Evolutionary conservation across 2,797 vertebrate species (phyloP).

Genomic region (Chaetodon trifasciatus): DNA sequence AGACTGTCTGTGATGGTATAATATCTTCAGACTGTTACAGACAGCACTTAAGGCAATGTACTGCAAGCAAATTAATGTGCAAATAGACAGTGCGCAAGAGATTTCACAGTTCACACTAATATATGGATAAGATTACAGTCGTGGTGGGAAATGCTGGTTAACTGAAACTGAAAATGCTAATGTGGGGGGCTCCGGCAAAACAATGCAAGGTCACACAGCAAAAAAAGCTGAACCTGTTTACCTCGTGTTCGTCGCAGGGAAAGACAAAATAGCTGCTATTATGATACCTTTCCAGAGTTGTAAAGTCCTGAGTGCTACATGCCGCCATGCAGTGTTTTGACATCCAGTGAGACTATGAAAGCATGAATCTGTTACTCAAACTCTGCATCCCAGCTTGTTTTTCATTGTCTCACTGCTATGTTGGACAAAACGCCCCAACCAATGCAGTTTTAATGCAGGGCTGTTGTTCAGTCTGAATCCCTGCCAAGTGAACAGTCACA

Average conservation of each 20-base stretch:
- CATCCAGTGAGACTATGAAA: neutral
- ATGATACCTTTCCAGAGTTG: neutral
- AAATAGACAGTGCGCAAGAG: slow-evolving; percentile 1
- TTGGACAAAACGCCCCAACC: neutral
- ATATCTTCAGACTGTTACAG: neutral
- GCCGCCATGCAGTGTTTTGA: neutral
- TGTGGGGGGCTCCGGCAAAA: too few species aligned
- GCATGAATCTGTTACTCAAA: neutral
- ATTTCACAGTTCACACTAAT: neutral
- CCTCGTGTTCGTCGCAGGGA: neutral
- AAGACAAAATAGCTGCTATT: neutral
- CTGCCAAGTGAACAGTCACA: neutral
- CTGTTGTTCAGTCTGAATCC: neutral
- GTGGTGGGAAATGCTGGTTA: neutral
- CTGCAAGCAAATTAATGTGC: neutral
- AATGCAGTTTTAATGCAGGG: neutral
- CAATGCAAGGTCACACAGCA: too few species aligned
- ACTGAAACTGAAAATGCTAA: neutral
- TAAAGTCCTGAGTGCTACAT: neutral
- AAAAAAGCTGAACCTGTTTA: neutral
- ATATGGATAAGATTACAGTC: neutral
- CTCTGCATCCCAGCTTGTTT: neutral
- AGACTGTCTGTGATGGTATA: neutral
- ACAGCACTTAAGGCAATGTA: neutral
- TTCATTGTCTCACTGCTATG: neutral